Base-by-base conservation (phyloP, 2,888 invertebrate species). In the Lordiphosa fenestrarum region DNA sequence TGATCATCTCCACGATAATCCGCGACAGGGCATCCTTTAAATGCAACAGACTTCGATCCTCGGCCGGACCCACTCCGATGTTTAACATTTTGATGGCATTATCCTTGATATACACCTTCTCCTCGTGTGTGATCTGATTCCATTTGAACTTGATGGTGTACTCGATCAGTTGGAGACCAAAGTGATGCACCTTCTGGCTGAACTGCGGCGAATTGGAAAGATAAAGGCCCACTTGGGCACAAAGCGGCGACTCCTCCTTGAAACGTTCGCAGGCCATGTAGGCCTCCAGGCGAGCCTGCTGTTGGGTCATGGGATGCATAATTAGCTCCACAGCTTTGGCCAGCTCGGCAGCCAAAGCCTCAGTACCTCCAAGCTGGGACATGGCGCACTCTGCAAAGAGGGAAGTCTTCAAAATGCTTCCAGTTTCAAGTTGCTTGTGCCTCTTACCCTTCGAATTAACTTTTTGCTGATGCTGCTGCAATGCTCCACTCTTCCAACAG, bases 1-100 rank as follows among this genome's bases (percentile, higher is more conserved):
- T 98, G 52, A 97, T 95, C 94, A 98, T 97, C 90, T 98, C 98
- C 0, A 98, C 98, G 52, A 98, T 93, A n/a, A 98, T 95, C 46
- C 97, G 92, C 10, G 97, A 95, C 3, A 96, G 88, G 1, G 95
- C 96, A 88, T 96, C 95, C 88, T 96, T 96, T 74, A 96, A 92
- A 83, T 95, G 95, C 9, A 93, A 92, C 13, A 90, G 70, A 46
- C 91, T 90, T 71, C 93, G 93, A 65, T 93, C 92, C 44, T 94
- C 92, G 19, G 95, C 92, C 80, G 93, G 93, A 9, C 93, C 93
- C 9, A 95, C 95, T 58, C 96, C 95, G 87, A 94, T 92, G 58
- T 92, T 91, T 6, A 96, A 89, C 36, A 96, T 90, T 86, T 95
- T 95, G 94, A 96, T 96, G n/a, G 95, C 94, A 90, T 95, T 95